Conservation (phyloP, 1,140 invertebrate species). For the Heliothis subflexa region DNA sequence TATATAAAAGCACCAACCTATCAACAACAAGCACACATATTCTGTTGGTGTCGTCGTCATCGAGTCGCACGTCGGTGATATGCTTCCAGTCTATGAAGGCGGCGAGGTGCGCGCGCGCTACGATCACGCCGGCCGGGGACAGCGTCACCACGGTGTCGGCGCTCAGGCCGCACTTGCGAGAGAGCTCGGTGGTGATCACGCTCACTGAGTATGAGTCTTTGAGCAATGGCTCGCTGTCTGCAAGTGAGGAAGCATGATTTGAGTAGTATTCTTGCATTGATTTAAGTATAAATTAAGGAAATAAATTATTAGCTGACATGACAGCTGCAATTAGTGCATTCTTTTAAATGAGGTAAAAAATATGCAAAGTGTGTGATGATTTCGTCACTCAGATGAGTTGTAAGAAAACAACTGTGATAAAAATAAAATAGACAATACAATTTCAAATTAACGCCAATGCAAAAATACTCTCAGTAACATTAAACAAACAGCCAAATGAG, state of each 20-base stretch:
- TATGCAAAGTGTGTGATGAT: no score
- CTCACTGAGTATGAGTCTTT: constrained; percentile 78
- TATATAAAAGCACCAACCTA: constrained; percentile 60
- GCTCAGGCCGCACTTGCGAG: constrained; percentile 67
- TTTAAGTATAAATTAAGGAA: neutral
- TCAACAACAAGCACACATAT: constrained; percentile 69
- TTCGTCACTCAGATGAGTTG: no score
- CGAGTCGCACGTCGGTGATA: constrained; percentile 62
- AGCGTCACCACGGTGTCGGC: constrained; percentile 65
- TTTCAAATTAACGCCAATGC: neutral
- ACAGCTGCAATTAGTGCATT: no score
- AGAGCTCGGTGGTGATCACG: constrained; percentile 68
- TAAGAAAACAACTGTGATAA: neutral
- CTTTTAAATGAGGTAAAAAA: no score
- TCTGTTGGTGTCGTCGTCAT: constrained; percentile 62
- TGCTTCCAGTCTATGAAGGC: constrained; percentile 68
- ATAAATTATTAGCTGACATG: neutral
- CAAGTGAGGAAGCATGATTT: constrained; percentile 69
- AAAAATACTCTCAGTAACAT: constrained; percentile 26
- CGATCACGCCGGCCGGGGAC: constrained; percentile 61
- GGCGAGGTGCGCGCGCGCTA: constrained; percentile 61
- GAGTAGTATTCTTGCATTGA: constrained; percentile 45
- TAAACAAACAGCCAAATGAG: constrained; percentile 39
- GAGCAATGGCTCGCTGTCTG: constrained; percentile 74
- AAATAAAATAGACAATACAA: neutral